Evolutionary conservation across 2,113 vertebrate genomes (phyloP), one percentile per base, ranked within the genome.

Genomic region (Rousettus leschenaultii): DNA sequence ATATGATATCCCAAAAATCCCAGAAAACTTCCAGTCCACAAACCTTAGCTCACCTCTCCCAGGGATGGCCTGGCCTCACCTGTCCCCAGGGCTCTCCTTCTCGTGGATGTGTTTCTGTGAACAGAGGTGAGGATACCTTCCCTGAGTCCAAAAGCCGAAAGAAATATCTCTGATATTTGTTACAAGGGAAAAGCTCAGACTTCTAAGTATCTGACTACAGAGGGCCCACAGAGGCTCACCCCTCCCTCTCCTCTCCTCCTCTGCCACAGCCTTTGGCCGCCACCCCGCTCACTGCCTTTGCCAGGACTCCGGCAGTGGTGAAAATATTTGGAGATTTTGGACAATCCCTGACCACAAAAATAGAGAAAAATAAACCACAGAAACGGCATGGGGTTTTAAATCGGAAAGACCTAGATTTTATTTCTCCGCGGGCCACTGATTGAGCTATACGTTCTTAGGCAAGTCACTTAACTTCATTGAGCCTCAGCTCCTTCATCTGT

Each of bases 171-270:
- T 12, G n/a, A 85, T 80, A 40, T 83, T 84, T 83, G 55, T 89
- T 55, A 75, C 35, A 51, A 94, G 74, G 74, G 61, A 95, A 45
- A 85, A 79, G 51, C 55, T 14, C 53, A 66, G 75, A 66, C 79
- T 51, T 83, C 94, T 63, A 92, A 93, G 89, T 35, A 78, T 16
- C 13, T 61, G 63, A 74, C 33, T 94, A 82, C 87, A 94, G 74
- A 87, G 66, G 18, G 51, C 48, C 43, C 77, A 48, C 71, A 61
- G 51, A 85, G 43, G 22, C 19, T 12, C 18, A 30, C 14, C 24
- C 48, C 18, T 13, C 53, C 38, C 22, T 35, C 86, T 43, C 40
- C 68, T 53, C 51, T 59, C 35, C 83, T 55, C 80, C 40, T 59
- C 43, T 0, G 0, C n/a, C 85, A 51, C 82, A 77, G 55, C 61